phyloP scores from a whole-genome alignment of 2,113 vertebrate genomes.

The Columba livia region DNA sequence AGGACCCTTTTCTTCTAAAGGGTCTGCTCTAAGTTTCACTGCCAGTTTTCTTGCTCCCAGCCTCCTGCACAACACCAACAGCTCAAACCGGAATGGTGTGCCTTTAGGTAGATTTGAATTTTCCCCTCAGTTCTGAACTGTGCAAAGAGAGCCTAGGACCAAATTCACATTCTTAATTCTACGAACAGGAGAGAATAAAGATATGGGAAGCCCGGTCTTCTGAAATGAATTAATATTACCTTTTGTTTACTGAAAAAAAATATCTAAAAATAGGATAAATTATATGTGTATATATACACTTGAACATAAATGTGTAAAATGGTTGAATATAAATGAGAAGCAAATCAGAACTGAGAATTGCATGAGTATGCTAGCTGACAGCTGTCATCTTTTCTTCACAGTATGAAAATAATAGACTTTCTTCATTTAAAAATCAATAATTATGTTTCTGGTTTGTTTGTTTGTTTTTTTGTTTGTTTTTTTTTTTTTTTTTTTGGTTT shows the following conservation, averaged over 20 bases:
- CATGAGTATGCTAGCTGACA: not conserved
- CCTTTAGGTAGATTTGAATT: not conserved
- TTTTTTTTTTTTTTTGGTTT: not conserved
- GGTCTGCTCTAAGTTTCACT: not conserved
- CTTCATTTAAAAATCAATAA: slow-evolving; percentile 42
- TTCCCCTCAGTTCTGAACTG: not conserved
- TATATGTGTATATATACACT: not conserved
- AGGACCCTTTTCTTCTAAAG: not conserved
- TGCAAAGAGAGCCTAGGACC: not conserved
- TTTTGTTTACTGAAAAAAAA: not conserved
- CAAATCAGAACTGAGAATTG: not conserved
- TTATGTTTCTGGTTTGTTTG: not conserved
- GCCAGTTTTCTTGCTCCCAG: not conserved
- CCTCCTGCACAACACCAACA: not conserved
- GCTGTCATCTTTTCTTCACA: not conserved
- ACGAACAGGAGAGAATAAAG: not conserved
- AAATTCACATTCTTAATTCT: not conserved
- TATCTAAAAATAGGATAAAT: not conserved
- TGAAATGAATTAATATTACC: not conserved
- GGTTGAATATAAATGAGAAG: not conserved
- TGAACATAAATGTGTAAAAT: not conserved
- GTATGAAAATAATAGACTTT: not conserved
- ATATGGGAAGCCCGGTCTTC: not conserved
- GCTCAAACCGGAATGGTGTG: not conserved
- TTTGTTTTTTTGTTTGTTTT: too few relatives aligned